These are phyloP conservation scores for Irena cyanogastra DNA, from an alignment of 2,113 vertebrate species.

Conservation along the genomic window DNA sequence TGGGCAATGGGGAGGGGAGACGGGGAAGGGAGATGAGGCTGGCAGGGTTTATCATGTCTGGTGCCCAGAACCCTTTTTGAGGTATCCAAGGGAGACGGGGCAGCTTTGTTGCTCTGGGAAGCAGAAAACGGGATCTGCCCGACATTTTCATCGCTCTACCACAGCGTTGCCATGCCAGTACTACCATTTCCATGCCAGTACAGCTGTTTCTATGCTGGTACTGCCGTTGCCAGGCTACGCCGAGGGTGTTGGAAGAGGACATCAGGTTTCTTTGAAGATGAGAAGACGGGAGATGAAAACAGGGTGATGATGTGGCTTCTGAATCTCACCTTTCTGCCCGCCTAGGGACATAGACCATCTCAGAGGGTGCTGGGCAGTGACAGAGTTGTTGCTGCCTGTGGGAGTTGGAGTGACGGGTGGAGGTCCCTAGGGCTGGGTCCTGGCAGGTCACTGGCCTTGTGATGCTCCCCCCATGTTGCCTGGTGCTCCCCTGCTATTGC, in stretches of 20 bases:
- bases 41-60: rapidly evolving
- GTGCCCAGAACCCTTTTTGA: rapidly evolving
- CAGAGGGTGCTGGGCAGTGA: background rate
- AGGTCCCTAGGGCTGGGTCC: background rate
- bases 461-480: rapidly evolving
- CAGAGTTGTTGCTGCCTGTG: rapidly evolving
- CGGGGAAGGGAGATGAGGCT: background rate
- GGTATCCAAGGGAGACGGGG: rapidly evolving
- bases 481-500: rapidly evolving
- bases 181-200: background rate
- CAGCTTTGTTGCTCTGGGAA: background rate
- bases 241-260: background rate
- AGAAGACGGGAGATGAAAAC: rapidly evolving
- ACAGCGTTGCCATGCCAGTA: background rate
- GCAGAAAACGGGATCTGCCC: background rate
- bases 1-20: background rate
- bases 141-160: background rate
- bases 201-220: conserved; percentile 8
- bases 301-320: background rate
- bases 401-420: background rate
- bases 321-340: background rate
- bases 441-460: background rate
- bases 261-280: background rate
- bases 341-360: background rate
- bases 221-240: conserved; percentile 13